These are phyloP conservation scores for Oryzias curvinotus DNA, from an alignment of 2,113 vertebrate species.

Conservation along the genomic window DNA sequence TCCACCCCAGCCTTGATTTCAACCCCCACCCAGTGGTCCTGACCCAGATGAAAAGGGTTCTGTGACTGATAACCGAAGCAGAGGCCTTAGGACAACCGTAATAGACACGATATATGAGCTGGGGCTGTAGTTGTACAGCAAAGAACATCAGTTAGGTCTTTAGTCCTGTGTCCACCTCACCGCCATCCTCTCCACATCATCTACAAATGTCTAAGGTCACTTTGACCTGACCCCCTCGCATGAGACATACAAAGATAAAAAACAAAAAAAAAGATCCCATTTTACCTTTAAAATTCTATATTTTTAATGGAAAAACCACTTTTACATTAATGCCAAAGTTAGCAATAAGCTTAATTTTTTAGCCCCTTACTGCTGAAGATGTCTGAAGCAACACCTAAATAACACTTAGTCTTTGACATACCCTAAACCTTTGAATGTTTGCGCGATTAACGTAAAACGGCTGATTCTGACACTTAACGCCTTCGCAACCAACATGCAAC, in stretches of 20 bases:
- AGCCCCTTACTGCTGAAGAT: too few species aligned
- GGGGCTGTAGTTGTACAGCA: conserved; percentile 49
- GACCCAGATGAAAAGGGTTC: conserved; percentile 74
- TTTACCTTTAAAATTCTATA: conserved; percentile 36
- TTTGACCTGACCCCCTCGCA: conserved; percentile 39
- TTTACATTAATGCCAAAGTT: conserved; percentile 44
- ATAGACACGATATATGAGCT: conserved; percentile 78
- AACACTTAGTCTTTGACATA: too few species aligned
- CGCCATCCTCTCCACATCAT: conserved; percentile 12
- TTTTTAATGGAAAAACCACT: conserved; percentile 32
- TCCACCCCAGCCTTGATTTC: too few species aligned
- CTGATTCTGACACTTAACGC: too few species aligned
- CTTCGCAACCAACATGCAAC: too few species aligned
- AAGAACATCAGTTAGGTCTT: conserved; percentile 75
- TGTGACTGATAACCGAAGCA: conserved; percentile 75
- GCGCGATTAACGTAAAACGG: too few species aligned
- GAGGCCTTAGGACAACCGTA: conserved; percentile 70
- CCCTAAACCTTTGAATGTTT: too few species aligned
- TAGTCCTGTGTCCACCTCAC: conserved; percentile 52
- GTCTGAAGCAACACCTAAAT: too few species aligned
- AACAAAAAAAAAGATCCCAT: conserved; percentile 55
- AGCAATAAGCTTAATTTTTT: too few species aligned
- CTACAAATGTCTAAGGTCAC: conserved; percentile 45
- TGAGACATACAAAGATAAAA: conserved; percentile 60
- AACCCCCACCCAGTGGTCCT: conserved; percentile 60